phyloP scores from a whole-genome alignment of 2,797 vertebrate species.

The Aratinga solstitialis region DNA sequence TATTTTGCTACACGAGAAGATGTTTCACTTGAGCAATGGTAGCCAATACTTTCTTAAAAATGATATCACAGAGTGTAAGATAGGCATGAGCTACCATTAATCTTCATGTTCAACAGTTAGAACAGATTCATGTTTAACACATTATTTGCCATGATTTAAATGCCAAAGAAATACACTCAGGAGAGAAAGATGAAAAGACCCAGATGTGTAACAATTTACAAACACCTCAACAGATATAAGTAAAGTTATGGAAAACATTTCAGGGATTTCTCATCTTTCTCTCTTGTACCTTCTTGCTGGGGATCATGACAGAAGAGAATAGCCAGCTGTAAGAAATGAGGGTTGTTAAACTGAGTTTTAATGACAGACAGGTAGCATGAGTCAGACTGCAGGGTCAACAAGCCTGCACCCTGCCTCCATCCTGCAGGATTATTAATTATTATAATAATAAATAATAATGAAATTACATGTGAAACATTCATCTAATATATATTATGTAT shows the following conservation, averaged over 20 bases:
- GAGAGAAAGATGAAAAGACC: not conserved
- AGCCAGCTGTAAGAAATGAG: not conserved
- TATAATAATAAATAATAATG: not conserved
- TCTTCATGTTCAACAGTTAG: not conserved
- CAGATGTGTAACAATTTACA: not conserved
- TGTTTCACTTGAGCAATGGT: not conserved
- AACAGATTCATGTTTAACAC: not conserved
- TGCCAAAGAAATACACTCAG: not conserved
- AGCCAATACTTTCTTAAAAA: not conserved
- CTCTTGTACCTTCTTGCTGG: accelerated
- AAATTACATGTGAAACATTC: not conserved
- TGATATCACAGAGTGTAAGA: not conserved
- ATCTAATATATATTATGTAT: not conserved
- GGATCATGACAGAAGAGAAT: not conserved
- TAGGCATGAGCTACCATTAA: not conserved
- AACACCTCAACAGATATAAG: not conserved
- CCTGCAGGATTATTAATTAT: not conserved
- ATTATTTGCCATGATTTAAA: not conserved
- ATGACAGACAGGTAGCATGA: not conserved
- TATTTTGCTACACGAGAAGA: not conserved
- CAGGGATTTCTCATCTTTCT: not conserved
- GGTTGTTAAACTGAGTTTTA: not conserved
- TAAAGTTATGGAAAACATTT: not conserved
- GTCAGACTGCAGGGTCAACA: not conserved
- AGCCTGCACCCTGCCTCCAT: not conserved